Conservation (phyloP, 92 coral and sea anemone species). For the Galaxea fascicularis region DNA sequence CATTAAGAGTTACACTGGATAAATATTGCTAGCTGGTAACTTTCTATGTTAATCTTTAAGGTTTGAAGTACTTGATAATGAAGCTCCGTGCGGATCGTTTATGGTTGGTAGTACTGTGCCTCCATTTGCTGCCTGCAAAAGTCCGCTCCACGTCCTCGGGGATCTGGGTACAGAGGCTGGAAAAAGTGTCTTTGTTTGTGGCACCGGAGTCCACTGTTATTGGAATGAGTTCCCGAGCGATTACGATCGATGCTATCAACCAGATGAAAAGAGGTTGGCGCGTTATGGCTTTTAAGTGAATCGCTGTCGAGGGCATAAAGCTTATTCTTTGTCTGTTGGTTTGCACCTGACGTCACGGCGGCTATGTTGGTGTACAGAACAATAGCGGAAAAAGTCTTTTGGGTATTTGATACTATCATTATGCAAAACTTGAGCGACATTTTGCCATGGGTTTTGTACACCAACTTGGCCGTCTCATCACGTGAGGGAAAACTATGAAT, state of each 20-base stretch:
- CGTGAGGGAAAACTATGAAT: too few relatives aligned
- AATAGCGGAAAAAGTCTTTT: too few relatives aligned
- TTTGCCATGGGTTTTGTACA: too few relatives aligned
- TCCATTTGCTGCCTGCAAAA: slow-evolving; percentile 28
- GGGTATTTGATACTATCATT: too few relatives aligned
- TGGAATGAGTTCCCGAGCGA: slow-evolving; percentile 50
- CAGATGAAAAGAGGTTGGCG: slow-evolving; percentile 51
- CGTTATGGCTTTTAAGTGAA: slow-evolving; percentile 17
- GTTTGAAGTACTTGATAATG: slow-evolving; percentile 25
- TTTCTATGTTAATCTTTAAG: not conserved
- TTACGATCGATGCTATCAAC: slow-evolving; percentile 39
- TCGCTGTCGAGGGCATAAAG: slow-evolving; percentile 26
- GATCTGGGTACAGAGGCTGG: slow-evolving; percentile 19
- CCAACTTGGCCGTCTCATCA: too few relatives aligned
- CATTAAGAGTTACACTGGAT: slow-evolving; percentile 19
- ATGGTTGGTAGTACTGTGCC: slow-evolving; percentile 16
- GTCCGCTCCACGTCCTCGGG: slow-evolving; percentile 23
- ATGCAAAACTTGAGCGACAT: too few relatives aligned
- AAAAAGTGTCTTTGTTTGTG: slow-evolving; percentile 28
- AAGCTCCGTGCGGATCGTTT: slow-evolving; percentile 28
- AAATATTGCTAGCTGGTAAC: slow-evolving; percentile 24
- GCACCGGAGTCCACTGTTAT: slow-evolving; percentile 18
- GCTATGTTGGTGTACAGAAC: too few relatives aligned
- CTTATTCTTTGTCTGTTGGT: too few relatives aligned
- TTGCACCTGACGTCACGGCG: too few relatives aligned